Conservation (phyloP, 2,797 vertebrate species). For the Odontamblyopus rebecca region DNA sequence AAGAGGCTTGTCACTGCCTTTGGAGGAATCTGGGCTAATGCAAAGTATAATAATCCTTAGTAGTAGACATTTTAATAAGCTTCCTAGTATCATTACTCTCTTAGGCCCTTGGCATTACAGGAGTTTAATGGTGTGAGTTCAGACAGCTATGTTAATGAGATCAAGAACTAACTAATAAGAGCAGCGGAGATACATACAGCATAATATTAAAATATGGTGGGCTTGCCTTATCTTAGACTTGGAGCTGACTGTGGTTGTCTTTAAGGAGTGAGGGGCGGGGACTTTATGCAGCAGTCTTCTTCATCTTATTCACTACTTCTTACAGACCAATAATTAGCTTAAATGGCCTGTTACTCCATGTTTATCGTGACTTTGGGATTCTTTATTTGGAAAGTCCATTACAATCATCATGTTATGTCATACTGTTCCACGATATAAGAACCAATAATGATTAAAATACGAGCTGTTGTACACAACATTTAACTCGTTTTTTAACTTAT, state of each 20-base stretch:
- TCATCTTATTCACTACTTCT: slow-evolving; percentile 41
- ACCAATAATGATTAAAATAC: too few relatives aligned
- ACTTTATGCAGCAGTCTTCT: slow-evolving; percentile 40
- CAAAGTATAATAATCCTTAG: slow-evolving; percentile 28
- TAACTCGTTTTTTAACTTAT: too few relatives aligned
- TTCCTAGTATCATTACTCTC: slow-evolving; percentile 27
- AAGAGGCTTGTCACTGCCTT: slow-evolving; percentile 8
- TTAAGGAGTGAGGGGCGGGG: slow-evolving; percentile 29
- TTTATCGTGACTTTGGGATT: not conserved
- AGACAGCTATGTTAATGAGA: slow-evolving; percentile 50
- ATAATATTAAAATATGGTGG: slow-evolving; percentile 37
- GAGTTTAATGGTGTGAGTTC: slow-evolving; percentile 48
- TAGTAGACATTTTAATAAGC: slow-evolving; percentile 45
- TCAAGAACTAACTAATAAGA: slow-evolving; percentile 48
- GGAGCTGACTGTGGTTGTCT: slow-evolving; percentile 21
- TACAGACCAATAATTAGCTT: slow-evolving; percentile 53
- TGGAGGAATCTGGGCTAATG: slow-evolving; percentile 19
- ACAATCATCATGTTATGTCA: too few relatives aligned
- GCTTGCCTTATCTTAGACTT: slow-evolving; percentile 31
- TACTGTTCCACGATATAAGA: too few relatives aligned
- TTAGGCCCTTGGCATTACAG: slow-evolving; percentile 37
- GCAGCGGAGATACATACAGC: slow-evolving; percentile 42
- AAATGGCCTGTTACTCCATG: slow-evolving; percentile 17
- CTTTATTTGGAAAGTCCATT: too few relatives aligned
- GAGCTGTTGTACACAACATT: too few relatives aligned